Base-by-base conservation (phyloP, 2,888 invertebrate species). In the Xanthorhoe designata region DNA sequence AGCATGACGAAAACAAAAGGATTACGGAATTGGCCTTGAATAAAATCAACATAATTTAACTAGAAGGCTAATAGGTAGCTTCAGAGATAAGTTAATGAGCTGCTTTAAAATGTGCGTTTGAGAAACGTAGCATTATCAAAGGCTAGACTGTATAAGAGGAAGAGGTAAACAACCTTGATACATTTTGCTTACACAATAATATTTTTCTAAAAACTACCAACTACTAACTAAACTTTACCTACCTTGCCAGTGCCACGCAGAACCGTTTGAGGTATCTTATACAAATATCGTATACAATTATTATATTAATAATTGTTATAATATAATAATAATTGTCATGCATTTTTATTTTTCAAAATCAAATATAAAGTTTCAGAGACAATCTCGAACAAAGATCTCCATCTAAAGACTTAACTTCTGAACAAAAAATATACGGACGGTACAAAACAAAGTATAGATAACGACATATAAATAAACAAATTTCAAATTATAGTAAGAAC, bases 11-110 rank as follows among this genome's bases (percentile, higher is more conserved):
- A 62, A 58, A 66, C 64, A 60, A 52, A 50, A 64, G 47, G 32
- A 63, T 59, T 42, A 54, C 68, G 67, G 57, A 64, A 64, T 57
- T 13, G 38, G 52, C 63, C 63, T 67, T 60, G 67, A 64, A 64
- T 67, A 64, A 38, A 42, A 63, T 64, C 38, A 55, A 62, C 62
- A 66, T 60, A 61, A 58, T 68, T 64, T 19, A 51, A 9, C 13
- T 8, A 50, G 64, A 68, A 64, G 68, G 68, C 51, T 51, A 50
- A 32, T 61, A 17, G 15, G 17, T 17, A 51, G 18, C 19, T 35
- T 56, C 15, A 45, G 45, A 56, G 45, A 63, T 63, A 51, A 38
- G 1, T 51, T 35, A 24, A 55, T 19, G n/a, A 7, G 35, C n/a
- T 35, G 35, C 19, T 35, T 50, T 6, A 10, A 52, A 19, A 15